Conservation (phyloP, 2,888 invertebrate species). For the Pachycephus smyrnensis region DNA sequence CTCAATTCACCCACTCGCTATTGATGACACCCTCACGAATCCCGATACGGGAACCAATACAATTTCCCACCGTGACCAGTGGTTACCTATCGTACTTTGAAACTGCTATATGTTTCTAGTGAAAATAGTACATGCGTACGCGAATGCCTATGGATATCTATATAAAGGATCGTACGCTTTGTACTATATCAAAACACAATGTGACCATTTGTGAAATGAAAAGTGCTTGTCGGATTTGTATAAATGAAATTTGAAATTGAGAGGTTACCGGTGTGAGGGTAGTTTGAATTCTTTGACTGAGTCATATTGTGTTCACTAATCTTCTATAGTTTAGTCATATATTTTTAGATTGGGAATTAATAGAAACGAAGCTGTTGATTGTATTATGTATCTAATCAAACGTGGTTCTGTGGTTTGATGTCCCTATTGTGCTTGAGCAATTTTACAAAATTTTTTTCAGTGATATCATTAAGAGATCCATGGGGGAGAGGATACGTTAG, state of each 20-base stretch:
- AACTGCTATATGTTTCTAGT: neutral
- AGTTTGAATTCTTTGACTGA: no score
- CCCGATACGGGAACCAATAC: neutral
- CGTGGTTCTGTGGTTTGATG: neutral
- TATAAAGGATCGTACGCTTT: neutral
- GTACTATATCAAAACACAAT: neutral
- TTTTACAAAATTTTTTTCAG: neutral
- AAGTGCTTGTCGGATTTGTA: neutral
- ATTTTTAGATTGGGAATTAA: neutral
- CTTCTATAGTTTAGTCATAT: no score
- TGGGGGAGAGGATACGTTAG: neutral
- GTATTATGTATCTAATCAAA: neutral
- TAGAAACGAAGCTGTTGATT: neutral
- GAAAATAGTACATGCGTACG: neutral
- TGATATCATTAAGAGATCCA: neutral
- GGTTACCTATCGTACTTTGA: neutral
- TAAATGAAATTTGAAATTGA: neutral
- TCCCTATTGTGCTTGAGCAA: neutral
- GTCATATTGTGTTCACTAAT: no score
- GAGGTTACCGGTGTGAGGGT: neutral
- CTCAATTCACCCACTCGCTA: conserved; percentile 1
- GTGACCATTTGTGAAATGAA: neutral
- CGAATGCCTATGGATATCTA: neutral
- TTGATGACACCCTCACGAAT: conserved; percentile 3
- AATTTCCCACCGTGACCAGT: neutral